Evolutionary conservation across 1,140 invertebrate species (phyloP).

Genomic region (Atta colombica): DNA sequence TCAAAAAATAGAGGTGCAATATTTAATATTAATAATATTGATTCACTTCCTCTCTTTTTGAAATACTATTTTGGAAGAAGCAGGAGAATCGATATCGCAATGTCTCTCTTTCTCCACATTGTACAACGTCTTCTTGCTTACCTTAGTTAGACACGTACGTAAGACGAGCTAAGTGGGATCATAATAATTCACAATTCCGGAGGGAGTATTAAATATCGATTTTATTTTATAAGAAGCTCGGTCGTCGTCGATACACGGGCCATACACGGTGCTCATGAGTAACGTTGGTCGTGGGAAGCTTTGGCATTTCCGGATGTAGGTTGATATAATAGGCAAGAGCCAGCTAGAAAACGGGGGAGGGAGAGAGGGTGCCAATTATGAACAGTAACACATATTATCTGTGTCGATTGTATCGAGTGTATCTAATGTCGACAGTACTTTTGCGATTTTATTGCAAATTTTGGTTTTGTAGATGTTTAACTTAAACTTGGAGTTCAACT

Average conservation of each 20-base stretch:
- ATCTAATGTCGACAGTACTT: constrained; percentile 5
- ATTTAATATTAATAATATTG: constrained; percentile 11
- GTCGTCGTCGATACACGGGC: constrained; percentile 26
- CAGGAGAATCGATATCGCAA: constrained; percentile 8
- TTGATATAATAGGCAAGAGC: constrained; percentile 78
- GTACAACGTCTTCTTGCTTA: background rate
- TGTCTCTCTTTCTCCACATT: background rate
- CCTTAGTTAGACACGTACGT: constrained; percentile 12
- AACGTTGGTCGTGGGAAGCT: constrained; percentile 76
- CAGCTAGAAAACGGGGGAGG: constrained; percentile 33
- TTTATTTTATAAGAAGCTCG: constrained; percentile 23
- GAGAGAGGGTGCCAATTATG: constrained; percentile 70
- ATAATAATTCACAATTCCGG: constrained; percentile 41
- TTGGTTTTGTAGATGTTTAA: background rate
- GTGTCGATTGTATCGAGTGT: constrained; percentile 70
- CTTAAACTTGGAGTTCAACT: background rate
- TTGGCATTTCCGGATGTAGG: constrained; percentile 81
- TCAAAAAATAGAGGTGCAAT: constrained; percentile 3
- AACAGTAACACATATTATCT: constrained; percentile 76
- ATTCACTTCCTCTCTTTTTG: constrained; percentile 11
- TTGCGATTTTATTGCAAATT: constrained; percentile 33
- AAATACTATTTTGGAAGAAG: background rate
- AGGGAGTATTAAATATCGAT: constrained; percentile 33
- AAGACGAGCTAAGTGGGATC: constrained; percentile 21
- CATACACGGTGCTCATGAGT: constrained; percentile 64